Conservation (phyloP, 2,113 vertebrate species). For the Hippocampus zosterae region DNA sequence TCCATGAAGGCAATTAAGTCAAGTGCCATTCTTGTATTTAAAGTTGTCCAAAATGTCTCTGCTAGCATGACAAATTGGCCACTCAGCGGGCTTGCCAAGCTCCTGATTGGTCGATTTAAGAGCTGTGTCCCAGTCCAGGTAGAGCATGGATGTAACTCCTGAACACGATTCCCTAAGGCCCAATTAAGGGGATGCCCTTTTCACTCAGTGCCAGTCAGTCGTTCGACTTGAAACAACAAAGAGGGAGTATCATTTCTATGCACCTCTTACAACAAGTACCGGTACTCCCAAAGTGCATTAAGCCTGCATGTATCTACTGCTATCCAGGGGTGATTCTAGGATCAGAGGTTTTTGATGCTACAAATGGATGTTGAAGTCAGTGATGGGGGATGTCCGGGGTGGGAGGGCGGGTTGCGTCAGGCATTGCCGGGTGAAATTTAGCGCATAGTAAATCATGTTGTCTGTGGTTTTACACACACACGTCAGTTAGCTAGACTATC, state of each 20-base stretch:
- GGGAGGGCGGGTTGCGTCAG: too few relatives aligned
- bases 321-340: not conserved
- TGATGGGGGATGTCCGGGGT: too few relatives aligned
- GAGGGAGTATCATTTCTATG: not conserved
- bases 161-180: not conserved
- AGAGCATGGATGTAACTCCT: not conserved
- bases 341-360: too few relatives aligned
- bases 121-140: slow-evolving; percentile 16
- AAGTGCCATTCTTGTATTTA: not conserved
- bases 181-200: slow-evolving; percentile 5
- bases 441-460: too few relatives aligned
- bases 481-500: too few relatives aligned
- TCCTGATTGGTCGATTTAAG: not conserved
- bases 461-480: too few relatives aligned
- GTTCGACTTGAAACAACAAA: not conserved
- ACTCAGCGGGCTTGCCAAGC: not conserved
- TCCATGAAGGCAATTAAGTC: not conserved
- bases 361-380: too few relatives aligned
- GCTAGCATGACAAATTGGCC: not conserved
- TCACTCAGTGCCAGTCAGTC: not conserved
- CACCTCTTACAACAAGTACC: not conserved
- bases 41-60: not conserved
- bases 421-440: too few relatives aligned
- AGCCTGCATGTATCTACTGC: slow-evolving; percentile 20
- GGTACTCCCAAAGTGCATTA: not conserved